Evolutionary conservation across 2,888 invertebrate species (phyloP).

Genomic region (Nipponacmea schrenckii): DNA sequence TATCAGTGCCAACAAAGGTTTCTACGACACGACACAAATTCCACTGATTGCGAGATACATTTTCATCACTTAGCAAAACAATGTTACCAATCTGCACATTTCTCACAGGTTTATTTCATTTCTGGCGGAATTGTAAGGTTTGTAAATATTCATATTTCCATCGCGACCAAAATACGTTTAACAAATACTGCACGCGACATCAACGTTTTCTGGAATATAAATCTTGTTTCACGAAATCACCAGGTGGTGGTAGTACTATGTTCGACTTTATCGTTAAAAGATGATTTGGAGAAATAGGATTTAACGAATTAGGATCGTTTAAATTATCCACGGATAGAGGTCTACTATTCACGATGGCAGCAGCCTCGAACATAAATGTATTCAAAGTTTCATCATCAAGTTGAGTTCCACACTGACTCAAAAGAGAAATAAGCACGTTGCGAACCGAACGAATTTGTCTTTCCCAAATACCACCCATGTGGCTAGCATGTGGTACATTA

Average conservation of each 20-base stretch:
- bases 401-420: conserved; percentile 18
- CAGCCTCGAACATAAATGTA: conserved; percentile 32
- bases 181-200: conserved; percentile 34
- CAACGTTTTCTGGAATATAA: conserved; percentile 34
- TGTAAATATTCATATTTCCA: conserved; percentile 36
- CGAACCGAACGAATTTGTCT: conserved; percentile 39
- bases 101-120: conserved; percentile 28
- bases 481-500: conserved; percentile 42
- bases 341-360: conserved; percentile 30
- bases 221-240: conserved; percentile 30
- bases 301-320: conserved; percentile 19
- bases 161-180: conserved; percentile 39
- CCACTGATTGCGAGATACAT: conserved; percentile 31
- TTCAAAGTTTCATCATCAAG: conserved; percentile 27
- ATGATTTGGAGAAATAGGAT: conserved; percentile 29
- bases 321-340: conserved; percentile 27
- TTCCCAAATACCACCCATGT: conserved; percentile 49
- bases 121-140: conserved; percentile 17
- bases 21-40: conserved; percentile 22
- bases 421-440: conserved; percentile 28
- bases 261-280: conserved; percentile 23
- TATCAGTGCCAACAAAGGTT: conserved; percentile 21
- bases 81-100: conserved; percentile 34
- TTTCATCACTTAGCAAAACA: conserved; percentile 36
- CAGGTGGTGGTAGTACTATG: conserved; percentile 22